These are phyloP conservation scores for Podabrus alpinus DNA, from an alignment of 2,888 invertebrate genomes.

Conservation along the genomic window DNA sequence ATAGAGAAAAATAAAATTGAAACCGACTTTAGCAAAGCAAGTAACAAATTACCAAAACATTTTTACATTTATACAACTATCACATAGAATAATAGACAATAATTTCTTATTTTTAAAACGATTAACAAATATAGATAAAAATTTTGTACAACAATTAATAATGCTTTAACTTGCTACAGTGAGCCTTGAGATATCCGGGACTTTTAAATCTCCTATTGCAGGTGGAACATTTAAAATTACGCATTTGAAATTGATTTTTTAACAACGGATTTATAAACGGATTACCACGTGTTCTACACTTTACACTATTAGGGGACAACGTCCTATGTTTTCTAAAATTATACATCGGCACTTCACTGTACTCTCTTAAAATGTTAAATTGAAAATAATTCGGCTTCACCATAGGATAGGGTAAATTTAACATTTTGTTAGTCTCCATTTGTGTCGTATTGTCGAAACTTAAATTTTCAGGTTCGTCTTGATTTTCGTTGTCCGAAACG, in stretches of 20 bases:
- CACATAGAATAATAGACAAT: not conserved
- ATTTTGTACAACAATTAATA: conserved; percentile 20
- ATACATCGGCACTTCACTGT: conserved; percentile 1
- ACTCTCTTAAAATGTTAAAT: not conserved
- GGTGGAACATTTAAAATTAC: conserved; percentile 51
- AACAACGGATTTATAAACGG: conserved; percentile 53
- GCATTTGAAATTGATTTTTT: conserved; percentile 50
- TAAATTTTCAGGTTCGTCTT: conserved; percentile 4
- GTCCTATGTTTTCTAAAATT: conserved; percentile 28
- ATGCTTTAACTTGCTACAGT: conserved; percentile 52
- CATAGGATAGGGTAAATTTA: not conserved
- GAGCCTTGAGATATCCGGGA: conserved; percentile 53
- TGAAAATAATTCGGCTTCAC: not conserved
- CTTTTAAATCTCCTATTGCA: conserved; percentile 54
- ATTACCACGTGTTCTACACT: conserved; percentile 50
- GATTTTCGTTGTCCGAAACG: conserved; percentile 24
- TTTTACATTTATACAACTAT: not conserved
- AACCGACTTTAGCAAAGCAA: not conserved
- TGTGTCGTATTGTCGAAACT: not conserved
- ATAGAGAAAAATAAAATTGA: not conserved
- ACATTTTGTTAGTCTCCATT: not conserved
- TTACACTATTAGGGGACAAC: conserved; percentile 43
- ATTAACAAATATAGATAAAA: not conserved
- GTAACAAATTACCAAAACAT: not conserved
- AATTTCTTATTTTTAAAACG: not conserved